Evolutionary conservation across 2,888 invertebrate species (phyloP), one percentile per base, ranked within the genome.

Genomic region (Nowickia ferox): DNA sequence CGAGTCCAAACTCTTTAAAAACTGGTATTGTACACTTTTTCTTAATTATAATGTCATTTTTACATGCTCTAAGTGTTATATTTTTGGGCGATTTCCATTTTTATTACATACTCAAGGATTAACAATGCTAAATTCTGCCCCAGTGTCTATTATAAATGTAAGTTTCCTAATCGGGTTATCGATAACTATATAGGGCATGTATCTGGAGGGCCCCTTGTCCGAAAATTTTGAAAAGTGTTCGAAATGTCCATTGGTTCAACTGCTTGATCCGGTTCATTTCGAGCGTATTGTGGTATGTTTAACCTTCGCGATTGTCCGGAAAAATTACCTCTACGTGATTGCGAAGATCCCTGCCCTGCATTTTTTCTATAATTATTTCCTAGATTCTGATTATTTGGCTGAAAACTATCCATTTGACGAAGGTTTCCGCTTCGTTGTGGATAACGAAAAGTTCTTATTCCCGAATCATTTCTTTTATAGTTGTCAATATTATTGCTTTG

Each of bases 151-250:
- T 46, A 66, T 61, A 61, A 48, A 68, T 55, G 9, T 69, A 69
- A 68, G 68, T 51, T 55, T 69, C 17, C 53, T 53, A 13, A 69
- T 11, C n/a, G 44, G 69, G 22, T 69, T 69, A 69, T 69, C 42
- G 22, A 69, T 19, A 42, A 69, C 42, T 69, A 69, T 69, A 69
- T 69, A 55, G 55, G 71, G 71, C 57, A 71, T 71, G 44, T 71
- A 57, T 55, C 57, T 57, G 44, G 71, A 44, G 44, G 71, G 71
- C 71, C 57, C 22, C 19, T 57, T 71, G 38, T 30, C 22, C 15
- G 55, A 69, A 69, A 69, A 55, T 69, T 42, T 38, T 71, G 42
- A 57, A 71, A 71, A 44, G 46, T 68, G 15, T 69, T 69, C 40
- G 42, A 69, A 69, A 69, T 63, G 53, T 72, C 11, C 46, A 38